Evolutionary conservation across 2,113 vertebrate species (phyloP).

Genomic region (Struthidea cinerea): DNA sequence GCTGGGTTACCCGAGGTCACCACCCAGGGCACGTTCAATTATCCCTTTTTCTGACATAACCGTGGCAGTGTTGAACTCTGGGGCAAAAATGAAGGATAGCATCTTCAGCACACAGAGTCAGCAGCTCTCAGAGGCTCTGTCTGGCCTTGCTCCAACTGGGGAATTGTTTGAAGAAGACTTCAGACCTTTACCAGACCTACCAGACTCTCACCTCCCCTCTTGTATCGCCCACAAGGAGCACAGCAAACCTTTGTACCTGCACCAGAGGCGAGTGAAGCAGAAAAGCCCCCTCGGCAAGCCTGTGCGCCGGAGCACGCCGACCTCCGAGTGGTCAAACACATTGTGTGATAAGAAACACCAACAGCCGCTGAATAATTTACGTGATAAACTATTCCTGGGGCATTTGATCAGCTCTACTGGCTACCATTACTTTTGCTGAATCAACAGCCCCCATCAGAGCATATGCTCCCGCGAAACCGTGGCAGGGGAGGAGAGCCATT

Average conservation of each 20-base stretch:
- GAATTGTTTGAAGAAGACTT: background rate
- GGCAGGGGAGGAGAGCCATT: background rate
- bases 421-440: background rate
- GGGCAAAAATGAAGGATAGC: background rate
- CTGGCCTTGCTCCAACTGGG: background rate
- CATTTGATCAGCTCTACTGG: background rate
- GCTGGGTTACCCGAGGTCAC: background rate
- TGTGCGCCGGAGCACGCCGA: background rate
- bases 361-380: background rate
- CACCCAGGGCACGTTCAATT: accelerated
- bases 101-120: background rate
- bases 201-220: background rate
- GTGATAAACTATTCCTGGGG: background rate
- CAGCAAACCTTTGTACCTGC: background rate
- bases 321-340: background rate
- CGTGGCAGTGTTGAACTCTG: accelerated
- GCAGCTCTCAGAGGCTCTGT: background rate
- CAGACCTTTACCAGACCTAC: background rate
- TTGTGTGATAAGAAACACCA: background rate
- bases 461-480: background rate
- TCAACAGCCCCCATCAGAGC: background rate
- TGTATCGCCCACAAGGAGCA: accelerated
- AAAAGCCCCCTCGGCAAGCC: background rate
- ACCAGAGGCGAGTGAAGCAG: background rate
- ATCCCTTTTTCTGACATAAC: background rate